Base-by-base conservation (phyloP, 2,888 invertebrate genomes). In the Napeogenes inachia region DNA sequence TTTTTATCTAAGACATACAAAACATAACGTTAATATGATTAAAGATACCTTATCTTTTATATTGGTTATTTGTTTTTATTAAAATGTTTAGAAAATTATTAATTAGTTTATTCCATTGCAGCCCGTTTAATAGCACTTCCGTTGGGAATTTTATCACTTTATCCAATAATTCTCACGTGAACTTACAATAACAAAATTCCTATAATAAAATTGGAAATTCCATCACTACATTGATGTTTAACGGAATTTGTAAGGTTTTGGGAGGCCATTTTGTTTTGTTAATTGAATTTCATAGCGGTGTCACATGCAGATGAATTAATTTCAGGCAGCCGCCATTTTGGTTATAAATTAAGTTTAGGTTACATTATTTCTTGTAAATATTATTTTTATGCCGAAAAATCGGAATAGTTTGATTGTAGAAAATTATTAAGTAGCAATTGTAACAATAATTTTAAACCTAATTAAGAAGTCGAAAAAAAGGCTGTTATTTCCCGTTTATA, bases 161-260 rank as follows among this genome's bases (percentile, higher is more conserved):
- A 66, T 66, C 57, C 45, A 64, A 54, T 56, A 67, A 62, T 67
- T 67, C 66, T 59, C 46, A 64, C 64, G 59, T 67, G 60, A 68
- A 67, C 71, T 71, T 73, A 68, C 67, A 69, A 71, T 71, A 70
- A 70, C 58, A 42, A 58, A 57, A 66, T 61, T 68, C 63, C 61
- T 63, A 21, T 65, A 67, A 72, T 72, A 71, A 74, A 71, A 70
- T 57, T 61, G 54, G 38, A 64, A 67, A 71, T 69, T 71, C 70
- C 70, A 59, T 54, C 45, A 54, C 69, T 70, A 47, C 62, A 65
- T 65, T 68, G 59, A 72, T 73, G 68, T 73, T 73, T 72, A 68
- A 70, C 73, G 72, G 42, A 69, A 73, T 71, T 69, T 67, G 67
- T 64, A 45, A 60, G 61, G 54, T 57, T 59, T 61, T 57, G 67